Percentiles rank a stretch among this genome's conserved stretches.
These are phyloP conservation scores for Phymorhynchus buccinoides DNA, from an alignment of 1,140 invertebrate species.

Conservation along the genomic window DNA sequence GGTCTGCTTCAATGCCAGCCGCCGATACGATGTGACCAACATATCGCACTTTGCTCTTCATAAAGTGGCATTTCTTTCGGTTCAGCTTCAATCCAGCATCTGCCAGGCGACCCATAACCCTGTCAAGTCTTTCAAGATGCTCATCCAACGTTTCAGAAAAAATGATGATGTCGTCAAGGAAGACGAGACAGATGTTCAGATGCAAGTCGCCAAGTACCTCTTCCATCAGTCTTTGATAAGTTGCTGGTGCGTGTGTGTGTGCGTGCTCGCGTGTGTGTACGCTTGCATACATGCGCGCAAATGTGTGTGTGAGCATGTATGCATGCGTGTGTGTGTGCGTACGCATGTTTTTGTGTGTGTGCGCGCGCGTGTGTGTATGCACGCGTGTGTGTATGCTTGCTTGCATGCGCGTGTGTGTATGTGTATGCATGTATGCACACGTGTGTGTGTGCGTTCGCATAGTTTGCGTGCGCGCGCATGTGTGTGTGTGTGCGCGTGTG, in stretches of 20 bases:
- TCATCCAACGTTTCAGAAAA: conserved; percentile 22
- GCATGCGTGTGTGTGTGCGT: neutral
- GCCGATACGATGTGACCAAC: conserved; percentile 53
- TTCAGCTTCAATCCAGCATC: conserved; percentile 45
- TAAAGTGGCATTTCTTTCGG: conserved; percentile 67
- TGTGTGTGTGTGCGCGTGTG: too few species aligned
- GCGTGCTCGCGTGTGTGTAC: neutral
- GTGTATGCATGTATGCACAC: too few species aligned
- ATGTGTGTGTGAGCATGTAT: neutral
- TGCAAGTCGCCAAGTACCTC: neutral
- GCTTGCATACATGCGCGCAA: neutral
- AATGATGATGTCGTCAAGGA: conserved; percentile 19
- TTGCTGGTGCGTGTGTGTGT: conserved; percentile 26
- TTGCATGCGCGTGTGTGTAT: too few species aligned
- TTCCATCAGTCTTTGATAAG: conserved; percentile 35
- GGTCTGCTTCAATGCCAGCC: conserved; percentile 55
- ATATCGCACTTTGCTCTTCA: conserved; percentile 53
- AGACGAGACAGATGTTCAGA: conserved; percentile 19
- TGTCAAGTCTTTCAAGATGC: conserved; percentile 29
- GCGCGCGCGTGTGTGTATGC: too few species aligned
- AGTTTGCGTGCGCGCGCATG: too few species aligned
- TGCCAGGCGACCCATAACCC: conserved; percentile 37
- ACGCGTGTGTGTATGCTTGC: too few species aligned
- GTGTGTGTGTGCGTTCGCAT: too few species aligned
- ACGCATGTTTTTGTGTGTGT: too few species aligned